Percentiles rank a stretch among this genome's conserved stretches.
Conservation (phyloP, 1,140 invertebrate genomes). For the Caerostris darwini region DNA sequence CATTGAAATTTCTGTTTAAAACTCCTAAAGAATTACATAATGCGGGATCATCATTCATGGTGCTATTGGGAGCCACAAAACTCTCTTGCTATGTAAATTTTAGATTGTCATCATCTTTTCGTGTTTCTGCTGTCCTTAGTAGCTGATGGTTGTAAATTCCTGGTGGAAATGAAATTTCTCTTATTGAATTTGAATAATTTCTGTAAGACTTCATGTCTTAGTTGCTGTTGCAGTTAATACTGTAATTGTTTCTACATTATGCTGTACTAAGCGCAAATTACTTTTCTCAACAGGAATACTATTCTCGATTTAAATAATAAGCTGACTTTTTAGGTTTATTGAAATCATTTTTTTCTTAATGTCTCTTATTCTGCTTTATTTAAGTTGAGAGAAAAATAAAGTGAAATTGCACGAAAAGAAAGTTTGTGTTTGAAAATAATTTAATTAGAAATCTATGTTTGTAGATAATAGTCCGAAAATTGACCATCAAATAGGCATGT, state of each 20-base stretch:
- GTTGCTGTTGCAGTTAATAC: not conserved
- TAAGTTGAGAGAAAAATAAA: too few species aligned
- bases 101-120: constrained; percentile 54
- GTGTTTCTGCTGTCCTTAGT: constrained; percentile 14
- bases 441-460: too few species aligned
- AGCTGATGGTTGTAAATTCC: constrained; percentile 34
- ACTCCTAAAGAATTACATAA: constrained; percentile 65
- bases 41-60: constrained; percentile 61
- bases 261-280: constrained; percentile 6
- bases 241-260: constrained; percentile 39
- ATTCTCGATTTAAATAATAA: not conserved
- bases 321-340: not conserved
- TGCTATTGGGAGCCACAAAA: constrained; percentile 63
- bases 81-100: constrained; percentile 68
- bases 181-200: constrained; percentile 64
- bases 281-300: not conserved
- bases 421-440: too few species aligned
- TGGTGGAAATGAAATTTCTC: constrained; percentile 45
- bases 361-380: too few species aligned
- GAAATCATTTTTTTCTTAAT: too few species aligned
- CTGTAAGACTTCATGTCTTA: constrained; percentile 7
- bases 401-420: too few species aligned
- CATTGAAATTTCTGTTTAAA: constrained; percentile 70
- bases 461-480: too few species aligned
- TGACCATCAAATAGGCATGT: too few species aligned